Evolutionary conservation across 1,140 invertebrate genomes (phyloP).

Genomic region (Paralvinella palmiformis): DNA sequence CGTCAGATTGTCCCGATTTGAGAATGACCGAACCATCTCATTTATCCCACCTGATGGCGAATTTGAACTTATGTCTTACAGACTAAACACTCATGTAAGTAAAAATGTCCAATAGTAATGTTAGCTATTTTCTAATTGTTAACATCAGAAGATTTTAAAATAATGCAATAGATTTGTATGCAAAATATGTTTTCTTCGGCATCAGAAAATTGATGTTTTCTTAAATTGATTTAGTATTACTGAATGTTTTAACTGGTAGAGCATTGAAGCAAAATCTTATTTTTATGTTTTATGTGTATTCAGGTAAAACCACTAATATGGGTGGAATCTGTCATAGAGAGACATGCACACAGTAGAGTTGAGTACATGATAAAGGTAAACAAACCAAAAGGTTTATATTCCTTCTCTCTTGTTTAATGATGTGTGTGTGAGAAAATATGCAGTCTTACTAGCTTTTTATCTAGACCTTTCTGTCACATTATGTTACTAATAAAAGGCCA

Average conservation of each 20-base stretch:
- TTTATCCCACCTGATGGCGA: constrained; percentile 99
- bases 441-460: neutral
- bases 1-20: constrained; percentile 92
- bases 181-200: too few species aligned
- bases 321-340: constrained; percentile 99
- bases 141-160: too few species aligned
- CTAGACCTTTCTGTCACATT: neutral
- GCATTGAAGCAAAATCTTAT: too few species aligned
- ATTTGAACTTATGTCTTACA: constrained; percentile 99
- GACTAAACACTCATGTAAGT: constrained; percentile 88
- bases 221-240: too few species aligned
- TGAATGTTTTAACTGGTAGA: too few species aligned
- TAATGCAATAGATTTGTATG: too few species aligned
- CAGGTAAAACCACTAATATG: constrained; percentile 95
- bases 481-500: constrained; percentile 63
- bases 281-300: constrained; percentile 20
- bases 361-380: constrained; percentile 96
- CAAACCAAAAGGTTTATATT: neutral
- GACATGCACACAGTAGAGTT: constrained; percentile 95
- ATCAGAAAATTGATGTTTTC: too few species aligned
- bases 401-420: neutral
- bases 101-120: neutral
- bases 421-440: neutral
- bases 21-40: constrained; percentile 97
- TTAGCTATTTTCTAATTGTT: too few species aligned